phyloP scores from a whole-genome alignment of 2,113 vertebrate genomes.

The Steatornis caripensis region DNA sequence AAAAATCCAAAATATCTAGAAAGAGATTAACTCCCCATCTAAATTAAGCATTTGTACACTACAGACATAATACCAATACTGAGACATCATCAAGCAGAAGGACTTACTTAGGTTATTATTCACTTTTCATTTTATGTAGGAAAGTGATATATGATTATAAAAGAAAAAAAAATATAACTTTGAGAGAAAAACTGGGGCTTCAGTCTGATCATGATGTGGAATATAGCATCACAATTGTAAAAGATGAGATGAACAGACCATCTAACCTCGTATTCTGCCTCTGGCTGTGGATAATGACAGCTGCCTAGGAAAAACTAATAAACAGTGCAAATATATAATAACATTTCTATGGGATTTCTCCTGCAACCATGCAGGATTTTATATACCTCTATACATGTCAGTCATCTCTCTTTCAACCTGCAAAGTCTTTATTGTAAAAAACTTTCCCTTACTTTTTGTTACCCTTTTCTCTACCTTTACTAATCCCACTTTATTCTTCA shows the following conservation, averaged over 20 bases:
- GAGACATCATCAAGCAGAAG: not conserved
- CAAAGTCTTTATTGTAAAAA: not conserved
- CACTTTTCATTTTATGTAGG: not conserved
- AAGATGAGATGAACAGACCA: not conserved
- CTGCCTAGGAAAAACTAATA: not conserved
- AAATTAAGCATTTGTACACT: not conserved
- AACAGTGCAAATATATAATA: not conserved
- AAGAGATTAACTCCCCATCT: not conserved
- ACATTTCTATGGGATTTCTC: not conserved
- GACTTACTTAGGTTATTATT: not conserved
- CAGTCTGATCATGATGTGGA: not conserved
- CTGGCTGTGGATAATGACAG: not conserved
- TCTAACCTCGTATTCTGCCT: not conserved
- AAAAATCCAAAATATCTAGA: not conserved
- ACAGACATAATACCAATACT: not conserved
- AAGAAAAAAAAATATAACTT: not conserved
- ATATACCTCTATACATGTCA: not conserved
- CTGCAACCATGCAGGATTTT: not conserved
- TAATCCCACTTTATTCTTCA: not conserved
- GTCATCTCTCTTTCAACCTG: not conserved
- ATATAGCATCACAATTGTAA: not conserved
- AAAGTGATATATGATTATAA: not conserved
- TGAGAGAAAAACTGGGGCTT: not conserved
- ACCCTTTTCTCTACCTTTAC: not conserved
- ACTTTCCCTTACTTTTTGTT: not conserved